Conservation (phyloP, 1,140 invertebrate species). For the Drosophila kurseongensis region DNA sequence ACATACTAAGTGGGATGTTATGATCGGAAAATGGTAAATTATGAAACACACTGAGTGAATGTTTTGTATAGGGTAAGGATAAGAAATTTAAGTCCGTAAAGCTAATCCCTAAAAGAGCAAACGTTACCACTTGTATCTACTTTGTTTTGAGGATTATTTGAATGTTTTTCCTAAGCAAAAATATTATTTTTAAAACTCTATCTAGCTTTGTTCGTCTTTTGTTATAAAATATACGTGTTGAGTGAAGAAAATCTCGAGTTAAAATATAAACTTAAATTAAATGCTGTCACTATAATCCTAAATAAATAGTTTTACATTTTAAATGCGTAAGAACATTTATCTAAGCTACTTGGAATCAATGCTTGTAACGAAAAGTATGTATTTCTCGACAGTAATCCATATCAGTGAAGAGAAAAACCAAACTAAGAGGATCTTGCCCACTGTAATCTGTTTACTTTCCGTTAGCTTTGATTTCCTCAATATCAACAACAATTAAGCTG, state of each 20-base stretch:
- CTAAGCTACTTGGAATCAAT: too few species aligned
- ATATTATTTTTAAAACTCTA: neutral
- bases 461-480: conserved; percentile 23
- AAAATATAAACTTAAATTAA: too few species aligned
- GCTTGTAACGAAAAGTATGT: too few species aligned
- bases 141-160: neutral
- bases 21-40: conserved; percentile 9
- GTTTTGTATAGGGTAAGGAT: neutral
- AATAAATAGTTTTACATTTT: neutral
- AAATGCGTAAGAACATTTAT: neutral
- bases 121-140: neutral
- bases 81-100: neutral
- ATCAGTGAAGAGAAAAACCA: neutral
- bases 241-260: too few species aligned
- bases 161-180: neutral
- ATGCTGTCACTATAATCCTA: too few species aligned
- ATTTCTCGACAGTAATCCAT: neutral
- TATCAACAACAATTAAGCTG: conserved; percentile 47
- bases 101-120: neutral
- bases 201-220: neutral
- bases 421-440: neutral
- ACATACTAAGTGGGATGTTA: conserved; percentile 20
- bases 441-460: conserved; percentile 1
- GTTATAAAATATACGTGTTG: too few species aligned
- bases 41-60: neutral